These are phyloP conservation scores for Aradophagus sp. DNA, from an alignment of 1,140 invertebrate species.

Conservation along the genomic window DNA sequence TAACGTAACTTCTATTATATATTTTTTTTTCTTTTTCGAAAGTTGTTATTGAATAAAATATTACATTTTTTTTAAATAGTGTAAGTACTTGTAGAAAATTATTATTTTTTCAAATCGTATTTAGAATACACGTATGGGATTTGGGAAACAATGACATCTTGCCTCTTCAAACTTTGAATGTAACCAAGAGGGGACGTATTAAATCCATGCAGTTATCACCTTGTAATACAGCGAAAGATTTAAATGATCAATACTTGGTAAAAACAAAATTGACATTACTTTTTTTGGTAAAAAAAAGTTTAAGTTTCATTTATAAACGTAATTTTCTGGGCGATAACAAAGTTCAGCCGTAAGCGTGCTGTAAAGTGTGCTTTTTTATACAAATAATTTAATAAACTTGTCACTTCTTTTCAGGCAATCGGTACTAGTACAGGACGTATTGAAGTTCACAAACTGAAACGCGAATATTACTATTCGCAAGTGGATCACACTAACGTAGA, in stretches of 20 bases:
- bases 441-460: constrained; percentile 73
- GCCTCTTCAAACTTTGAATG: constrained; percentile 63
- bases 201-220: constrained; percentile 70
- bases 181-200: constrained; percentile 62
- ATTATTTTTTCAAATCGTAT: constrained; percentile 4
- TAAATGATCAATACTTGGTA: constrained; percentile 69
- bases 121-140: constrained; percentile 78
- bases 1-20: no score
- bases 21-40: no score
- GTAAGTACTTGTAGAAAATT: not conserved
- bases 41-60: constrained; percentile 26
- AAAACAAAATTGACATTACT: no score
- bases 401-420: constrained; percentile 70
- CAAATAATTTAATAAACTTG: no score
- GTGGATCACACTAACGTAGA: constrained; percentile 70
- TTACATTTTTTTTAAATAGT: constrained; percentile 8
- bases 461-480: constrained; percentile 71
- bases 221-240: constrained; percentile 64
- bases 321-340: no score
- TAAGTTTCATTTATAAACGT: not conserved
- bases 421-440: constrained; percentile 68
- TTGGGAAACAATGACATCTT: constrained; percentile 73
- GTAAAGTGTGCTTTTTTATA: no score
- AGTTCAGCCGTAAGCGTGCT: not conserved
- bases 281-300: no score